Percentiles rank a stretch among this genome's conserved stretches.
phyloP scores from a whole-genome alignment of 1,140 invertebrate species.

The Scaptomyza hsui region DNA sequence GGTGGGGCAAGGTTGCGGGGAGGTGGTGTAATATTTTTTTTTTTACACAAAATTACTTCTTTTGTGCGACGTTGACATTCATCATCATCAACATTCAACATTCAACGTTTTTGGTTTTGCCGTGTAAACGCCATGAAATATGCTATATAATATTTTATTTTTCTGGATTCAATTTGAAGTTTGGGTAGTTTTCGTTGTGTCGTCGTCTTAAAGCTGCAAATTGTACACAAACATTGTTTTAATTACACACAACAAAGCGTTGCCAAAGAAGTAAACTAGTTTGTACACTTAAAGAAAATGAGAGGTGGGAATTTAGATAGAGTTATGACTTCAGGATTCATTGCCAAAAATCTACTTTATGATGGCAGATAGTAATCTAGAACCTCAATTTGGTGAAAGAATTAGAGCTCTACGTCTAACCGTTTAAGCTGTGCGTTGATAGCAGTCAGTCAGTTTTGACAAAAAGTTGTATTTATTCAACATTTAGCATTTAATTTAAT shows the following conservation, averaged over 20 bases:
- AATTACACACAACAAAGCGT: constrained; percentile 34
- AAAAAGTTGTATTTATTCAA: no score
- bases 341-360: no score
- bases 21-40: constrained; percentile 15
- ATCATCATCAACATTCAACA: constrained; percentile 72
- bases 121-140: constrained; percentile 61
- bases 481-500: neutral
- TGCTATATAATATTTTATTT: constrained; percentile 70
- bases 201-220: constrained; percentile 36
- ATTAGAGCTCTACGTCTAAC: no score
- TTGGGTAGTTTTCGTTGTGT: neutral
- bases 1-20: neutral
- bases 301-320: no score
- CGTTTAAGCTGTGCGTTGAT: no score
- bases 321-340: no score
- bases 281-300: constrained; percentile 20
- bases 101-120: constrained; percentile 16
- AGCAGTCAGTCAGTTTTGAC: no score
- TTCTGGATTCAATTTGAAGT: constrained; percentile 47
- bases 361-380: no score
- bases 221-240: constrained; percentile 28
- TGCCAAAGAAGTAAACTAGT: neutral
- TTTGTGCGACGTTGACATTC: constrained; percentile 71
- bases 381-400: no score
- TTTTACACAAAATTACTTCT: constrained; percentile 81